Base-by-base conservation (phyloP, 2,113 vertebrate genomes). In the Colistium nudipinnis region DNA sequence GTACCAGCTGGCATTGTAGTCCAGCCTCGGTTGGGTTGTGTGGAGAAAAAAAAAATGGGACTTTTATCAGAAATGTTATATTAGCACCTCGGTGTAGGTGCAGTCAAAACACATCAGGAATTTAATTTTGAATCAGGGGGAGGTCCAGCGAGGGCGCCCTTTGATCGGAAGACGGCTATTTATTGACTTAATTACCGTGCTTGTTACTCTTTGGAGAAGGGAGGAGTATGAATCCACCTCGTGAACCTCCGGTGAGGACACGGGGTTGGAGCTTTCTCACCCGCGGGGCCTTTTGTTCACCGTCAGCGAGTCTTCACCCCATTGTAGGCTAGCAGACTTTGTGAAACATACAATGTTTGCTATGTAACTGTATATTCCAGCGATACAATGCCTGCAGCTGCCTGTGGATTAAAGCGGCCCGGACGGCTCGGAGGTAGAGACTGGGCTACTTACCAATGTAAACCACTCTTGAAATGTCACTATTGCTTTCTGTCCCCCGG, bases 361-460 rank as follows among this genome's bases (percentile, higher is more conserved):
- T 76, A 53, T 87, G 80, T 82, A 81, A 87, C 80, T 66, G 53
- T 78, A 89, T 76, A 80, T 83, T 78, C 55, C 48, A 76, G 72
- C 66, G 81, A 89, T 86, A 88, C 74, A 83, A 84, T 79, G 84
- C 84, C 35, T 78, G 75, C 88, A 88, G 83, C 81, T 87, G 84
- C 61, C 35, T 83, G 72, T 79, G 77, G 76, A 90, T 84, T 74
- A 80, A 83, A 86, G 80, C 39, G 75, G 64, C 73, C 47, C 45
- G 80, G 85, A 81, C 73, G 84, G 75, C 81, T 73, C 82, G 83
- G 85, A 84, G 79, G 71, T 83, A 62, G 72, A 89, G 73, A 74
- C 85, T 87, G 85, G 89, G 86, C 86, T 78, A 41, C 41, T 52
- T n/a, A 87, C 88, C 87, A 91, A 90, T 62, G 84, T 84, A 90